Evolutionary conservation across 2,888 invertebrate species (phyloP), one percentile per base, ranked within the genome.

Genomic region (Nomada fucata): DNA sequence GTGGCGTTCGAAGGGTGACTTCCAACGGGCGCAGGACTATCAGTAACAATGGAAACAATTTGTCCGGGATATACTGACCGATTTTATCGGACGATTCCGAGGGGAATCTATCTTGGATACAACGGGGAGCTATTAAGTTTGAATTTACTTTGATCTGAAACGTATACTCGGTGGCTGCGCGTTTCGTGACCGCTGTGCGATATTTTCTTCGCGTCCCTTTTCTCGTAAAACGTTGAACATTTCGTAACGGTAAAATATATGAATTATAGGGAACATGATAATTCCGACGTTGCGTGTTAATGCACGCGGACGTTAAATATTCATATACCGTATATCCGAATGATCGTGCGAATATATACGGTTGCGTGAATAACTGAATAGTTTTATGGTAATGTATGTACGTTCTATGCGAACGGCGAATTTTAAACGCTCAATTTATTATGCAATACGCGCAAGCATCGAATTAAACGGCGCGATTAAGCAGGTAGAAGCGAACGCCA

Each of bases 1-100:
- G 18, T 9, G 29, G 10, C 11, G 11, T 18, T n/a, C 44, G 55
- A 26, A 47, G 20, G 18, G 15, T 10, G 15, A 18, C 9, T 63
- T 42, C n/a, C 9, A 59, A 18, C 18, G 26, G 29, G 2, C 29
- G n/a, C 23, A 13, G 61, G 18, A 63, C 63, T 44, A 63, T 72
- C 10, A 52, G 2, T n/a, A 26, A 72, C 53, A 63, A 72, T 52
- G 20, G 42, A 63, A n/a, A 36, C 71, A 52, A 72, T 63, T 72
- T 72, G 61, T 52, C 11, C 15, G n/a, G 29, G n/a, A 20, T 29
- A 52, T 7, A 42, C 18, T 23, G 7, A 11, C 15, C 29, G 36
- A 18, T 50, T 50, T 70, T 36, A 50, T 36, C 50, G 0, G 15
- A n/a, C 15, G 7, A 50, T 20, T 50, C 5, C 13, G 7, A 13